Conservation (phyloP, 1,140 invertebrate genomes). For the Drosophila ambigua region DNA sequence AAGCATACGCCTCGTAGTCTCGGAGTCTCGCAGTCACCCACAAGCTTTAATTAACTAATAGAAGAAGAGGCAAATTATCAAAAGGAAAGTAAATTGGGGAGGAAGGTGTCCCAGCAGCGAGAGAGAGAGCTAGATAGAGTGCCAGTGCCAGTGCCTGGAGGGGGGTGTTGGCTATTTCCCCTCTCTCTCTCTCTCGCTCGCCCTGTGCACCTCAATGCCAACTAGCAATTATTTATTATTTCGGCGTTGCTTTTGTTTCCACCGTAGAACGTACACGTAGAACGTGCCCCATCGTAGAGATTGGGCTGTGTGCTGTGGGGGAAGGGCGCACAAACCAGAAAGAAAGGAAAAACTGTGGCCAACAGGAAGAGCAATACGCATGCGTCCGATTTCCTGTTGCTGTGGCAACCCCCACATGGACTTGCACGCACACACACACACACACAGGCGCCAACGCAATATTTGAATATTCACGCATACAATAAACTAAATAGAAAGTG, state of each 20-base stretch:
- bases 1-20: conserved; percentile 54
- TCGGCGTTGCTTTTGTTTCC: conserved; percentile 77
- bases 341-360: conserved; percentile 46
- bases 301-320: conserved; percentile 5
- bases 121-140: neutral
- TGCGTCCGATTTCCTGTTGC: conserved; percentile 80
- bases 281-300: conserved; percentile 43
- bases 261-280: conserved; percentile 29
- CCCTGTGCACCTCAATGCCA: conserved; percentile 69
- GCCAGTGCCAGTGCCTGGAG: too few relatives aligned
- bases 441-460: conserved; percentile 40
- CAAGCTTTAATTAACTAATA: conserved; percentile 70
- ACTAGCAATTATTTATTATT: conserved; percentile 81
- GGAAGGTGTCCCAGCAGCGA: too few relatives aligned
- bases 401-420: conserved; percentile 74
- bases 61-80: conserved; percentile 40
- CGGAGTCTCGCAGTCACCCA: conserved; percentile 12
- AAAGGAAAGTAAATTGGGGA: conserved; percentile 24
- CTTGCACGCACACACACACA: conserved; percentile 25
- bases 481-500: conserved; percentile 64
- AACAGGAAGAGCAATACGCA: conserved; percentile 58
- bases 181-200: neutral
- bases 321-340: conserved; percentile 40
- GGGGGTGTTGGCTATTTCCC: conserved; percentile 13
- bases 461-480: conserved; percentile 80